Percentiles rank a stretch among this genome's conserved stretches.
These are phyloP conservation scores for Empis stercorea DNA, from an alignment of 2,888 invertebrate species.

Conservation along the genomic window DNA sequence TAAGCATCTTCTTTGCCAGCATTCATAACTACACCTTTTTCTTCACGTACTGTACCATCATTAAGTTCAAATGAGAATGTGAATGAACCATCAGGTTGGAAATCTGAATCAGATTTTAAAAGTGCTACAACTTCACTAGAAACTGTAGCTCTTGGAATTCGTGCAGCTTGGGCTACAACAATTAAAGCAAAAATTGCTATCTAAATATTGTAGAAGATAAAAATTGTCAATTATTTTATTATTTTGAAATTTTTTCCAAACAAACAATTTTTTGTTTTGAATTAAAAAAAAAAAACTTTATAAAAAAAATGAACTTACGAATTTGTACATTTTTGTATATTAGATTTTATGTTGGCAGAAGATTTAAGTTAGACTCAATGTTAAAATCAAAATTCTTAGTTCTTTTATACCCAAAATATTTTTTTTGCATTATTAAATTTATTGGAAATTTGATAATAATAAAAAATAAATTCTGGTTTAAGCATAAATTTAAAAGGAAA, in stretches of 20 bases:
- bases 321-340: background rate
- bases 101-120: slow-evolving; percentile 21
- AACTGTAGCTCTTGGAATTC: slow-evolving; percentile 3
- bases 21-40: slow-evolving; percentile 20
- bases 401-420: too few species aligned
- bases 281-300: background rate
- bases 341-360: too few species aligned
- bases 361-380: too few species aligned
- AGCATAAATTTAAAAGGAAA: too few species aligned
- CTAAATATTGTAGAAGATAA: slow-evolving; percentile 2
- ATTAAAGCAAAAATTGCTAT: slow-evolving; percentile 9
- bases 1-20: slow-evolving; percentile 22
- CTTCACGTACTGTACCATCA: slow-evolving; percentile 26
- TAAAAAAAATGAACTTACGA: background rate
- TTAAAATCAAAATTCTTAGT: too few species aligned
- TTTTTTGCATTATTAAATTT: too few species aligned
- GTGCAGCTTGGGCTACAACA: slow-evolving; percentile 12
- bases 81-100: slow-evolving; percentile 25
- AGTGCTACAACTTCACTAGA: slow-evolving; percentile 19
- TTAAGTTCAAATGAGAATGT: slow-evolving; percentile 19
- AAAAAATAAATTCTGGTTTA: too few species aligned
- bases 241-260: slow-evolving; percentile 21
- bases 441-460: too few species aligned
- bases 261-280: slow-evolving; percentile 15
- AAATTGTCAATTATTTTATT: background rate